Evolutionary conservation across 2,888 invertebrate species (phyloP), one percentile per base, ranked within the genome.

Genomic region (Drosophila mercatorum): DNA sequence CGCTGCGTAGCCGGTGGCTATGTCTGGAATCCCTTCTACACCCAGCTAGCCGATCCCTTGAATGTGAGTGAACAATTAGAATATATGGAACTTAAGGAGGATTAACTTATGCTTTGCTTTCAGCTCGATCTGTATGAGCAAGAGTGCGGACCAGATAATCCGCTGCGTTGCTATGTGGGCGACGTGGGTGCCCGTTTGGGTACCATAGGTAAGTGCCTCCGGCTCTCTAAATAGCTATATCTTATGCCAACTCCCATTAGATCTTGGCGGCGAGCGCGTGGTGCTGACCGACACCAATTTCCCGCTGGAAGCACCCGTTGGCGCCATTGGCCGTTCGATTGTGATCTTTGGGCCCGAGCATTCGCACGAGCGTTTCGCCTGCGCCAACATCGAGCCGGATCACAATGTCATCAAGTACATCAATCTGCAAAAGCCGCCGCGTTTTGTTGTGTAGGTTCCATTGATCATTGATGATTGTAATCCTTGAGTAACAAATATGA

Each of bases 1-100:
- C 94, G 98, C 78, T 98, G 98, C 92, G 97, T 97, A 10, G 98
- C 98, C 2, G 97, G 96, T 31, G 98, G 98, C 8, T 98, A 97
- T 90, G 94, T 96, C 12, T 98, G 97, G 97, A 98, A 98, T 94
- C 98, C 98, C 0, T 96, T 95, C 93, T 97, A 96, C 90, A 97
- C 97, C 1, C 97, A 98, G 92, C 93, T 98, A 0, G 97, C 97
- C 0, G 97, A 97, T 93, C 97, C 97, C 0, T 94, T 97, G 46
- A 97, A 97, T 92, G 97, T 97, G 93, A 94, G 94, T 77, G 1
- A 3, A 41, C 6, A 11, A 5, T 10, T 2, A 12, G 8, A 17
- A 40, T 47, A n/a, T 5, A 7, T 34, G 7, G 7, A n/a, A 5
- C 2, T 28, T 28, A 28, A 2, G 2, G 2, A 28, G 28, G 28